Base-by-base conservation (phyloP, 2,797 vertebrate species). In the Garrulus glandarius region DNA sequence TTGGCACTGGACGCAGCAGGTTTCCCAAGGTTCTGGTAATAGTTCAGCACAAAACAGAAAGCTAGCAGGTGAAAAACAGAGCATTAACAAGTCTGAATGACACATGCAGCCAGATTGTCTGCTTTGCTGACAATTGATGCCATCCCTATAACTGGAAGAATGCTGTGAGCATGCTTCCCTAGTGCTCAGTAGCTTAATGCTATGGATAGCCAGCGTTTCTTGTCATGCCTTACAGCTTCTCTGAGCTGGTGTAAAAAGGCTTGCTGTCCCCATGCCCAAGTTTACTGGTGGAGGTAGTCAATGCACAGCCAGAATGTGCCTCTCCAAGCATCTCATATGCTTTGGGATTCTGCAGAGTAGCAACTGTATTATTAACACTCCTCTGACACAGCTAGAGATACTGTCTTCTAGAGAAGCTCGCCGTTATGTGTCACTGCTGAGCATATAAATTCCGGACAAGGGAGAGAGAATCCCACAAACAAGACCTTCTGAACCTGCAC, bases 101-200 rank as follows among this genome's bases (percentile, higher is more conserved):
- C 95, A 96, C 85, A 14, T 84, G 83, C 87, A 94, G 92, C 83
- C 89, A 93, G 85, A 92, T 92, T 96, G 85, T 87, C 95, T 93
- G 91, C 83, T 94, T 89, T 24, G 1, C 89, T 96, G 95, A 92
- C 89, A 95, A 79, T 77, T 96, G 93, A 93, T 95, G 94, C 91
- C 89, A 71, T 90, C 56, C 89, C 89, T 67, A 84, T 93, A 87
- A 84, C 88, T 50, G 84, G 63, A 65, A 87, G 95, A 92, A 93
- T 57, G 85, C 29, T 68, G 56, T 86, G 82, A 92, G 83, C 70
- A 41, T 56, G 77, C 75, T 88, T 93, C 77, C 83, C 32, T 55
- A 37, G 56, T 18, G 6, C 70, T 70, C 24, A 2, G 83, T 59
- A 86, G 89, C 88, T 95, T 87, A 83, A 68, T 94, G 82, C 93